These are phyloP conservation scores for Allacma fusca DNA, from an alignment of 2,888 invertebrate genomes.

Conservation along the genomic window DNA sequence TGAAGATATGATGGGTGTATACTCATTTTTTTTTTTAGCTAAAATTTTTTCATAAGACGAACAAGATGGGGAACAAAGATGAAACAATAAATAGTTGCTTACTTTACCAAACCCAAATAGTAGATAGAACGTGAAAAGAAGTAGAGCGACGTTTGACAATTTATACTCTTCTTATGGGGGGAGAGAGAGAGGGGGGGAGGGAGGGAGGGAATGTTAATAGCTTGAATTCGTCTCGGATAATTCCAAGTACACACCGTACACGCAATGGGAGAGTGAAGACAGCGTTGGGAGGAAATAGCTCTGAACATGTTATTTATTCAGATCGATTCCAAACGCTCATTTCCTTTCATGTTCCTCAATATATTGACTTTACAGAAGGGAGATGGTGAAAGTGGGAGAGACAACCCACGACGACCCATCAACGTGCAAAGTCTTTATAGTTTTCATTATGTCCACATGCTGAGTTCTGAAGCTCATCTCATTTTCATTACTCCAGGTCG, in stretches of 20 bases:
- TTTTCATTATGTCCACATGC: conserved; percentile 28
- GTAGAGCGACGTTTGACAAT: too few species aligned
- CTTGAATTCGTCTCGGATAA: not conserved
- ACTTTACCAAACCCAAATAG: too few species aligned
- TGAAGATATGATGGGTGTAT: too few species aligned
- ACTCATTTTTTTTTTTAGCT: too few species aligned
- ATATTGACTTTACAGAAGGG: conserved; percentile 17
- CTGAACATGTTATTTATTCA: conserved; percentile 32
- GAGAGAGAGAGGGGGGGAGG: not conserved
- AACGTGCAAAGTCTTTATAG: not conserved
- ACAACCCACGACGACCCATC: conserved; percentile 23
- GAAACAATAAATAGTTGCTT: too few species aligned
- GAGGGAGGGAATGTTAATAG: not conserved
- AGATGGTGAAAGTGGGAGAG: not conserved
- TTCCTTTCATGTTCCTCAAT: conserved; percentile 35
- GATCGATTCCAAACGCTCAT: conserved; percentile 28
- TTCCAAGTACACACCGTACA: not conserved
- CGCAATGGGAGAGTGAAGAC: not conserved
- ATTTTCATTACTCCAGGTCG: conserved; percentile 16
- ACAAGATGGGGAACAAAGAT: too few species aligned
- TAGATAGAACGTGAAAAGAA: too few species aligned
- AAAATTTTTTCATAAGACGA: too few species aligned
- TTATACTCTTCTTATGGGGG: too few species aligned
- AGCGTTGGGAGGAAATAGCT: not conserved
- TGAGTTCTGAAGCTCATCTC: conserved; percentile 20